phyloP scores from a whole-genome alignment of 2,113 vertebrate species.

The Nanorana parkeri region DNA sequence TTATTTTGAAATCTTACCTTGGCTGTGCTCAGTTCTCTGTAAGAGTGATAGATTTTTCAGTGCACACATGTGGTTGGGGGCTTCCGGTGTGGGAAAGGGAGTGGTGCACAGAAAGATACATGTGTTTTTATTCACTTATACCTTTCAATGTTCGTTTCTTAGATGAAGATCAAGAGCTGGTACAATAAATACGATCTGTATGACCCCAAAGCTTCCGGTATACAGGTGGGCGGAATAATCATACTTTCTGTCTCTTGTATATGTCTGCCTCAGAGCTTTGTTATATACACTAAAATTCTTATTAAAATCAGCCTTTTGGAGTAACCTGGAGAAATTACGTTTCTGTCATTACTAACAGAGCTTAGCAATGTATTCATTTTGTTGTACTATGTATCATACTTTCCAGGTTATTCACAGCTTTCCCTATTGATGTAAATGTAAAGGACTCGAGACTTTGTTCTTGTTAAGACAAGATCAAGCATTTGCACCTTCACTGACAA shows the following conservation, averaged over 20 bases:
- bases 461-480: slow-evolving; percentile 28
- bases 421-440: not conserved
- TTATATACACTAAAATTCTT: not conserved
- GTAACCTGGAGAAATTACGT: not conserved
- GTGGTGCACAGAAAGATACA: slow-evolving; percentile 26
- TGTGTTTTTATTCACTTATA: slow-evolving; percentile 42
- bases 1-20: slow-evolving; percentile 1
- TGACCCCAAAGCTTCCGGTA: slow-evolving; percentile 55
- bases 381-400: not conserved
- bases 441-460: not conserved
- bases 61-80: slow-evolving; percentile 35
- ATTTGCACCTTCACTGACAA: slow-evolving; percentile 30
- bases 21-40: slow-evolving; percentile 9
- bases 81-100: slow-evolving; percentile 46
- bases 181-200: not conserved
- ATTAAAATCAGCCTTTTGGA: not conserved
- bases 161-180: slow-evolving; percentile 15
- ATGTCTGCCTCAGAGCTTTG: not conserved
- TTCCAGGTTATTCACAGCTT: not conserved
- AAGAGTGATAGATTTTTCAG: not conserved
- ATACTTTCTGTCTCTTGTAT: slow-evolving; percentile 24
- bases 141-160: slow-evolving; percentile 9
- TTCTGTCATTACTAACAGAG: not conserved
- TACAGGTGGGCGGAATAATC: slow-evolving; percentile 36
- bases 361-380: not conserved